phyloP scores from a whole-genome alignment of 2,888 invertebrate genomes.

The Timema podura region DNA sequence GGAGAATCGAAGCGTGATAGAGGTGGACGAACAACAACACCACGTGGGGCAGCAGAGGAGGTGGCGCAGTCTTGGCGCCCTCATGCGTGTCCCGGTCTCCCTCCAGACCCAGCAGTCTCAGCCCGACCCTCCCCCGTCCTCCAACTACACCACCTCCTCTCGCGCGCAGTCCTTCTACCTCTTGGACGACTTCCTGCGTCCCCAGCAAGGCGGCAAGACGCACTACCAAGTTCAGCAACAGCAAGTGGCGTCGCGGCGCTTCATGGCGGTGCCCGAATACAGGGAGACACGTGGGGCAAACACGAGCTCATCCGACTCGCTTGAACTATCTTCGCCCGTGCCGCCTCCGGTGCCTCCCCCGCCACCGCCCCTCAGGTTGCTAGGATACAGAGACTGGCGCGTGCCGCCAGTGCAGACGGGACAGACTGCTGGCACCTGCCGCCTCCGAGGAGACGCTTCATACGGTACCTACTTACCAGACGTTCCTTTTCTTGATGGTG shows the following conservation, averaged over 20 bases:
- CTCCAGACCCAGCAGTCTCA: constrained; percentile 3
- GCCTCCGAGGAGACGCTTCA: constrained; percentile 26
- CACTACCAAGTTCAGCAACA: background rate
- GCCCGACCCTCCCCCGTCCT: constrained; percentile 30
- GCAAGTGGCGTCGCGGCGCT: constrained; percentile 21
- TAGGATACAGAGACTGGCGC: constrained; percentile 33
- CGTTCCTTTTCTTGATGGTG: background rate
- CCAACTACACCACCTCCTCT: constrained; percentile 43
- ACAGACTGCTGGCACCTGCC: constrained; percentile 26
- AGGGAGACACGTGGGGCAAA: constrained; percentile 27
- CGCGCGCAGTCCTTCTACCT: constrained; percentile 49
- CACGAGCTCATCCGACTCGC: constrained; percentile 41
- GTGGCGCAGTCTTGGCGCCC: constrained; percentile 48
- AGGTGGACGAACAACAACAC: constrained; percentile 42
- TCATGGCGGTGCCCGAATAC: constrained; percentile 16
- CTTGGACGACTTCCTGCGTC: constrained; percentile 48
- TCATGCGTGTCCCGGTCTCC: constrained; percentile 42
- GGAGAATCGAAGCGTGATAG: background rate
- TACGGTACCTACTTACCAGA: constrained; percentile 20
- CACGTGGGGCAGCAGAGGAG: constrained; percentile 41
- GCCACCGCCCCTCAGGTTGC: constrained; percentile 40
- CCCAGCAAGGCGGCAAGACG: constrained; percentile 28
- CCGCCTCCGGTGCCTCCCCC: constrained; percentile 50
- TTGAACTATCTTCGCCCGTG: constrained; percentile 43
- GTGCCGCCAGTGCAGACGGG: constrained; percentile 32